phyloP scores from a whole-genome alignment of 2,888 invertebrate species.

The Archips xylosteana region DNA sequence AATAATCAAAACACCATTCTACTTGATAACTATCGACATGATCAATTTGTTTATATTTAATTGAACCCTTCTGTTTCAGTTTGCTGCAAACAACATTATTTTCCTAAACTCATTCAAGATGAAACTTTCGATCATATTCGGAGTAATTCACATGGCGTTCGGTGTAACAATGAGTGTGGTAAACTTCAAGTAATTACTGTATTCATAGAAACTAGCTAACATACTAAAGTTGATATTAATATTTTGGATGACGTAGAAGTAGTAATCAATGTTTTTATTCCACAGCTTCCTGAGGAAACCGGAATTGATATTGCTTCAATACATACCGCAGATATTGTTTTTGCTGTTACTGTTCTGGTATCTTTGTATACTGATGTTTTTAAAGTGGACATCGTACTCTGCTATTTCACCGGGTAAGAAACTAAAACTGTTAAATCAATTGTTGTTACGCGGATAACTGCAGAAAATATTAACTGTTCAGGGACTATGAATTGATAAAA shows the following conservation, averaged over 20 bases:
- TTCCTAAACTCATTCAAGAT: conserved; percentile 92
- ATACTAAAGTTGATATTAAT: conserved; percentile 43
- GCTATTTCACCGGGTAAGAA: conserved; percentile 67
- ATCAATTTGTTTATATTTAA: background rate
- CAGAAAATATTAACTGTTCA: too few relatives aligned
- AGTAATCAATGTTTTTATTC: conserved; percentile 45
- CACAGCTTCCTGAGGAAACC: conserved; percentile 79
- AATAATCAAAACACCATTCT: background rate
- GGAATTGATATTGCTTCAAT: conserved; percentile 86
- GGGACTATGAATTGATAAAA: too few relatives aligned
- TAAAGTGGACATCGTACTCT: conserved; percentile 88
- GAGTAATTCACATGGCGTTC: conserved; percentile 90
- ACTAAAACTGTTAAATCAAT: background rate
- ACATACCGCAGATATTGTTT: conserved; percentile 90
- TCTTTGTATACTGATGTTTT: conserved; percentile 87
- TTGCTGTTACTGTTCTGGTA: conserved; percentile 89
- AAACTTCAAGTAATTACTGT: conserved; percentile 86
- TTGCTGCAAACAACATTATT: conserved; percentile 88
- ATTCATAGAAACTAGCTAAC: conserved; percentile 78
- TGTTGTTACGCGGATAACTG: background rate
- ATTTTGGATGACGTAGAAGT: conserved; percentile 18
- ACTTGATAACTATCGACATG: too few relatives aligned
- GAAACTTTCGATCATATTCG: conserved; percentile 90
- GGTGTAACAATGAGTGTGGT: conserved; percentile 88
- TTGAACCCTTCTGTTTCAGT: conserved; percentile 64